Evolutionary conservation across 1,140 invertebrate genomes (phyloP).

Genomic region (Coenobita brevimanus): DNA sequence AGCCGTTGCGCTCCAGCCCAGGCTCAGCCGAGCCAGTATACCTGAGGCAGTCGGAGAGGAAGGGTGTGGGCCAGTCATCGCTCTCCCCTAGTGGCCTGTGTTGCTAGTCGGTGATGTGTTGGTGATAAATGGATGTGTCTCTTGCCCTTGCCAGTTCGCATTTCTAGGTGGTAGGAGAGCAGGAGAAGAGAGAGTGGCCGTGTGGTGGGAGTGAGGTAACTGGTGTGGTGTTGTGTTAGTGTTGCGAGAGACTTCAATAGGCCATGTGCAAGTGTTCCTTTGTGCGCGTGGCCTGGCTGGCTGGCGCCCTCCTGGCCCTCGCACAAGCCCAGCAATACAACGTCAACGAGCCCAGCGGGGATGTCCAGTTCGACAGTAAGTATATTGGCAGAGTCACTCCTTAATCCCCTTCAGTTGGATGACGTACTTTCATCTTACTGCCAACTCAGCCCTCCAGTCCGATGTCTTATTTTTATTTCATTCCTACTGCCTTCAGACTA

Average conservation of each 20-base stretch:
- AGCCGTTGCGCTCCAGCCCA: constrained; percentile 13
- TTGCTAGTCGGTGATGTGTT: constrained; percentile 36
- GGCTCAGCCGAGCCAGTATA: constrained; percentile 31
- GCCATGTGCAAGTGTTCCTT: constrained; percentile 65
- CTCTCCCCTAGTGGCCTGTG: constrained; percentile 33
- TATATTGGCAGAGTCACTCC: too few species aligned
- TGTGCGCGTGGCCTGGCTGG: constrained; percentile 36
- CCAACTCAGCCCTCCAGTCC: too few species aligned
- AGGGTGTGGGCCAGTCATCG: constrained; percentile 14
- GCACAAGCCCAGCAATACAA: constrained; percentile 31
- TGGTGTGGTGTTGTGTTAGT: neutral
- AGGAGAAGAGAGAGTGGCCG: neutral
- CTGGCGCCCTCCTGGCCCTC: constrained; percentile 20
- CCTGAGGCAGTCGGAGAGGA: constrained; percentile 36
- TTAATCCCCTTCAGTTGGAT: too few species aligned
- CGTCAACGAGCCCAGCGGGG: constrained; percentile 12
- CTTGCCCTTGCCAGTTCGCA: constrained; percentile 8
- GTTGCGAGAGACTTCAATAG: constrained; percentile 53
- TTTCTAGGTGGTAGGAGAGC: constrained; percentile 10
- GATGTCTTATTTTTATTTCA: too few species aligned
- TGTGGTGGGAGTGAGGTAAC: neutral
- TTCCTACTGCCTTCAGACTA: too few species aligned
- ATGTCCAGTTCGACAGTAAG: constrained; percentile 25
- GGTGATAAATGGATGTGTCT: constrained; percentile 22
- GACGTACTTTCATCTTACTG: too few species aligned